These are phyloP conservation scores for Ophion obscuratus DNA, from an alignment of 2,888 invertebrate species.

Conservation along the genomic window DNA sequence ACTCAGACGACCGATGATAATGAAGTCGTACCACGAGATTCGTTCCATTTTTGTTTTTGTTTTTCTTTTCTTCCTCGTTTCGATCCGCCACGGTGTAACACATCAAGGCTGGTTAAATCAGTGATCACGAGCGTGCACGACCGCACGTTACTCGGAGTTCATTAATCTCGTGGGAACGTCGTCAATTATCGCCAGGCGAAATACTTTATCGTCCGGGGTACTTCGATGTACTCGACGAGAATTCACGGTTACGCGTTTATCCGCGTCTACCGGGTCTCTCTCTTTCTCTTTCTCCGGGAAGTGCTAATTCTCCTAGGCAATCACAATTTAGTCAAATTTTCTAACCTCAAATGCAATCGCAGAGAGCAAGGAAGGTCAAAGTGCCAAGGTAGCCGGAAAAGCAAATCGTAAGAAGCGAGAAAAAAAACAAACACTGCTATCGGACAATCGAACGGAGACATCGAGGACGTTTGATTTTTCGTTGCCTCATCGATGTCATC, in stretches of 20 bases:
- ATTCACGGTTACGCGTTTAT: slow-evolving; percentile 15
- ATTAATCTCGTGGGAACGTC: slow-evolving; percentile 46
- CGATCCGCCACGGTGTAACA: background rate
- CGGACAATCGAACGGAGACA: background rate
- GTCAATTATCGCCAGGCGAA: slow-evolving; percentile 40
- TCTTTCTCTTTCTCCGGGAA: slow-evolving; percentile 41
- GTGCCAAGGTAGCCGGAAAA: slow-evolving; percentile 51
- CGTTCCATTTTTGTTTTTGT: background rate
- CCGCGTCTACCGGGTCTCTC: slow-evolving; percentile 36
- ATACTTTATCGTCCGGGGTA: slow-evolving; percentile 39
- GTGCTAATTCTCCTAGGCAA: slow-evolving; percentile 75
- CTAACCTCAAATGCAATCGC: slow-evolving; percentile 65
- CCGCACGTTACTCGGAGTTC: slow-evolving; percentile 19
- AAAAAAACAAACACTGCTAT: background rate
- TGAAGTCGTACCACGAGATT: slow-evolving; percentile 32
- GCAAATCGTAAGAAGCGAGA: background rate
- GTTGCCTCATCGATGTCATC: background rate
- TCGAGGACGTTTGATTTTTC: slow-evolving; percentile 7
- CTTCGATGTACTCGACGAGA: slow-evolving; percentile 52
- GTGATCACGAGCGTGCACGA: slow-evolving; percentile 29
- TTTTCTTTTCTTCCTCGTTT: background rate
- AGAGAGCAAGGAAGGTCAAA: slow-evolving; percentile 60
- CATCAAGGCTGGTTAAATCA: background rate
- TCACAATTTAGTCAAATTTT: slow-evolving; percentile 78
- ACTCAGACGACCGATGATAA: slow-evolving; percentile 34